phyloP scores from a whole-genome alignment of 2,113 vertebrate genomes.

The Chrysemys picta region DNA sequence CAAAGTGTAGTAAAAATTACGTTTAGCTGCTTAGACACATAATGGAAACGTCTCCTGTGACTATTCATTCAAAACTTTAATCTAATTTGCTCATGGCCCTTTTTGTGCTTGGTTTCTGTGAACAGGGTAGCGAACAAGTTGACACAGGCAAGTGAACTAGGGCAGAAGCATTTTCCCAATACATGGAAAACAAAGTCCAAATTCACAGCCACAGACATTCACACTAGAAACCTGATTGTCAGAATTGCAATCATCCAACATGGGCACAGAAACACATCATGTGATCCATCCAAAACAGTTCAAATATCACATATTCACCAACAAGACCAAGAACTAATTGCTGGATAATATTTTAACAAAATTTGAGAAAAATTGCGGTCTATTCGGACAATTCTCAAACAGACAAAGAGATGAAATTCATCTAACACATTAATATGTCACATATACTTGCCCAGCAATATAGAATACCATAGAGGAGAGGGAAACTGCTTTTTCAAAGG shows the following conservation, averaged over 20 bases:
- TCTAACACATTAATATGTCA: background rate
- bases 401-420: background rate
- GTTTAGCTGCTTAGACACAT: background rate
- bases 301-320: background rate
- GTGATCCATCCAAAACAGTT: background rate
- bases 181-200: background rate
- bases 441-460: background rate
- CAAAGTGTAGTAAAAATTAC: background rate
- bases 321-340: background rate
- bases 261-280: background rate
- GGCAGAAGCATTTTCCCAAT: background rate
- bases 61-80: background rate
- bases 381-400: background rate
- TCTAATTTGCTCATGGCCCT: background rate
- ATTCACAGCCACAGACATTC: background rate
- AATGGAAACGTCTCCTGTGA: background rate
- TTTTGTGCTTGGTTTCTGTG: background rate
- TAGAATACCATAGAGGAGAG: fast-evolving
- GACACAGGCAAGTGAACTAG: background rate
- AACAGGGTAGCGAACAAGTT: background rate
- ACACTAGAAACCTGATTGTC: background rate
- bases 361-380: background rate
- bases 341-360: background rate
- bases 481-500: background rate
- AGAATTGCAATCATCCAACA: background rate